Percentiles rank a stretch among this genome's conserved stretches.
These are phyloP conservation scores for Schizaphis graminum DNA, from an alignment of 2,888 invertebrate genomes.

Conservation along the genomic window DNA sequence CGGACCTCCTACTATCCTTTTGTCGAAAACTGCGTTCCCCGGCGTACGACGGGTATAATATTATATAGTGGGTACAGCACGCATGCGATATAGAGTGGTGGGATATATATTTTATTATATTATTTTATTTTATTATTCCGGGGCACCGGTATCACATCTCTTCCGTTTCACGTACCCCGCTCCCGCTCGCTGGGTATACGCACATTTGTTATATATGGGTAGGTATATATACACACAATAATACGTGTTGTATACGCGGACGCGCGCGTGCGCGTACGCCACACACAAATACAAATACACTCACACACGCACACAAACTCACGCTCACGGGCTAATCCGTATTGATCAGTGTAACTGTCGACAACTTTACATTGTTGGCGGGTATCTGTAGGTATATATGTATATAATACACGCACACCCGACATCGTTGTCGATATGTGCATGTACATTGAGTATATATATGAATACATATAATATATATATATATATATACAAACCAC, in stretches of 20 bases:
- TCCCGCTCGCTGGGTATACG: not conserved
- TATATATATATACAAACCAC: not conserved
- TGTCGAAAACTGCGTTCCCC: slow-evolving; percentile 39
- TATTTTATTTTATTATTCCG: slow-evolving; percentile 24
- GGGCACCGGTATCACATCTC: slow-evolving; percentile 59
- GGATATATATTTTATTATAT: slow-evolving; percentile 27
- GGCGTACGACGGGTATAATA: not conserved
- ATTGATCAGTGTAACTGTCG: slow-evolving; percentile 65
- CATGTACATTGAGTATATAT: not conserved
- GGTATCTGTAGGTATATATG: not conserved
- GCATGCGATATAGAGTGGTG: not conserved
- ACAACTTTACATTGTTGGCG: slow-evolving; percentile 52
- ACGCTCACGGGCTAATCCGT: slow-evolving; percentile 44
- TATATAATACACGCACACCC: not conserved
- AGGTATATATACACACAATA: no score
- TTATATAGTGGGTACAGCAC: not conserved
- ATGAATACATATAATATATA: not conserved
- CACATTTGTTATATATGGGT: not conserved
- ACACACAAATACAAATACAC: not conserved
- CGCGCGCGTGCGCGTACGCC: not conserved
- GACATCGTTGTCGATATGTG: slow-evolving; percentile 1
- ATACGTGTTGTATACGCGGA: not conserved
- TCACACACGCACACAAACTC: not conserved
- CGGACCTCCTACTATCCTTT: slow-evolving; percentile 63
- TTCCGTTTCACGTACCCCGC: slow-evolving; percentile 11